Evolutionary conservation across 2,113 vertebrate genomes (phyloP), one percentile per base, ranked within the genome.

Genomic region (Menidia beryllina): DNA sequence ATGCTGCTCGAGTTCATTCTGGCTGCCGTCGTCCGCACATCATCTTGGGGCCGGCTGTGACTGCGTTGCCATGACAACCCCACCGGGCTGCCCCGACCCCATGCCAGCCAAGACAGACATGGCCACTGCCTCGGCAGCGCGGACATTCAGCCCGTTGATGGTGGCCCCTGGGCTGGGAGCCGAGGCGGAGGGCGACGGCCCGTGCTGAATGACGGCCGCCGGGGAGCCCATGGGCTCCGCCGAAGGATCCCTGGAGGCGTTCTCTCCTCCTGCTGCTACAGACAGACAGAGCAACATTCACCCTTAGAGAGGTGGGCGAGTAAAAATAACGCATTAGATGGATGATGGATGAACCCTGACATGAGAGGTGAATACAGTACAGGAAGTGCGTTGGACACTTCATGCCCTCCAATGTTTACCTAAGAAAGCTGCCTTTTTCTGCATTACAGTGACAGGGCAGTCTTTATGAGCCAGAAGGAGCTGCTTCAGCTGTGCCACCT

Each of bases 381-480:
- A 50, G 50, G 45, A 48, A 5, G 52, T n/a, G 27, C 14, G 1
- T 48, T 36, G 20, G 56, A 59, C 17, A 54, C 56, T 43, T 43
- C 25, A 34, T 39, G 34, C 76, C 17, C 19, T 27, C 2, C 14
- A 53, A 10, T 27, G 38, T 23, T 87, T 91, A 94, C 93, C 93
- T 71, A 94, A 63, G 82, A 92, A 92, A 61, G 90, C 82, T 17
- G 94, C 97, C 69, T 98, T 98, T 85, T 97, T 98, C 93, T 98
- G 97, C 94, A 98, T 94, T 49, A 95, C 92, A 7, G 97, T 99
- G 85, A 99, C 96, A 0, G 97, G 97, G 39, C 97, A 99, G 87
- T 99, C 97, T 91, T 98, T 98, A 90, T 99, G 97, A 55, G 97
- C 96, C 89, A 99, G 90, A 45, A 99, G 94, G 12, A 99, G 94